These are phyloP conservation scores for Ectemnius lituratus DNA, from an alignment of 2,888 invertebrate species.

Conservation along the genomic window DNA sequence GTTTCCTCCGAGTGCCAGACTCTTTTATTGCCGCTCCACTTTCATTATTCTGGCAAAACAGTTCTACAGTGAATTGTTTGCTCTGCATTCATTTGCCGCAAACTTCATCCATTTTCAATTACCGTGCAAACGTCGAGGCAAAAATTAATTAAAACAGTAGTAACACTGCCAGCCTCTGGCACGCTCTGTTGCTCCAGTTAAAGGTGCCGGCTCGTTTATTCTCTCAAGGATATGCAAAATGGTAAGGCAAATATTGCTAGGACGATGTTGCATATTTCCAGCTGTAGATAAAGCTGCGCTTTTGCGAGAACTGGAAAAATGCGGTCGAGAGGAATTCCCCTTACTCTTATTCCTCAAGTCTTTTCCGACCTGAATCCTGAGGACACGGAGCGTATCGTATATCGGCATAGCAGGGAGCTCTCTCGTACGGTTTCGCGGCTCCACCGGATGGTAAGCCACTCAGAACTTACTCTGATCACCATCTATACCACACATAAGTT, in stretches of 20 bases:
- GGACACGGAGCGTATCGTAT: conserved; percentile 7
- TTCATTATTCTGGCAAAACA: too few species aligned
- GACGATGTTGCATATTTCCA: not conserved
- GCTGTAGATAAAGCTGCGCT: conserved; percentile 17
- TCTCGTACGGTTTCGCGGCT: not conserved
- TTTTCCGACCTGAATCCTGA: not conserved
- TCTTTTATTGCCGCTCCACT: too few species aligned
- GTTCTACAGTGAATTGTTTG: too few species aligned
- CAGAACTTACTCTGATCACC: not conserved
- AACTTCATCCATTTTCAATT: too few species aligned
- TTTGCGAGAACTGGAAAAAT: not conserved
- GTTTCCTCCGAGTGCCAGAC: too few species aligned
- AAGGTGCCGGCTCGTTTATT: too few species aligned
- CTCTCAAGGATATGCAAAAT: not conserved
- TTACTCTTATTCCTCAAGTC: not conserved
- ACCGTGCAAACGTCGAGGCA: too few species aligned
- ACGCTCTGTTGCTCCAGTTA: too few species aligned
- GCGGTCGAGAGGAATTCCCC: not conserved
- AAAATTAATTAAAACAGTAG: too few species aligned
- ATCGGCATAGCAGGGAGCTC: conserved; percentile 26
- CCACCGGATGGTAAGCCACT: conserved; percentile 13
- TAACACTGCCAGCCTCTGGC: too few species aligned
- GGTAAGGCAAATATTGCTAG: not conserved
- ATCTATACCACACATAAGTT: not conserved
- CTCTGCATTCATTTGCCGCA: too few species aligned